Evolutionary conservation across 2,888 invertebrate species (phyloP).

Genomic region (Agonum fuliginosum): DNA sequence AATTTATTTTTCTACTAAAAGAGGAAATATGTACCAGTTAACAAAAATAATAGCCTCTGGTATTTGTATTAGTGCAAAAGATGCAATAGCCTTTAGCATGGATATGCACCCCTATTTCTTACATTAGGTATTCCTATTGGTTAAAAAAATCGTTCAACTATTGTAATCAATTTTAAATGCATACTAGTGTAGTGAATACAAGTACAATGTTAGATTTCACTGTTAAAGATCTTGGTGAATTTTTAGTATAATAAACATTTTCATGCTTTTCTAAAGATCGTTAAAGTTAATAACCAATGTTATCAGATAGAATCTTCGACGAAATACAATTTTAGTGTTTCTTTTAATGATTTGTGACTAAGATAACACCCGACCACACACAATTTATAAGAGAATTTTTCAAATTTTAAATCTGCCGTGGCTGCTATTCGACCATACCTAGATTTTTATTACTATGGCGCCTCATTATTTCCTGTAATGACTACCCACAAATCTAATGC

Average conservation of each 20-base stretch:
- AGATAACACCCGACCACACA: conserved; percentile 50
- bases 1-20: no score
- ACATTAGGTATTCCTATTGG: no score
- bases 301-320: conserved; percentile 52
- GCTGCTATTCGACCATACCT: neutral
- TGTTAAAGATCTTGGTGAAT: no score
- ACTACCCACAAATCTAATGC: conserved; percentile 6
- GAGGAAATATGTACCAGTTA: no score
- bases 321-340: conserved; percentile 52
- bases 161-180: no score
- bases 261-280: conserved; percentile 55
- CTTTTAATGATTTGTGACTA: conserved; percentile 47
- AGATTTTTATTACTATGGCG: conserved; percentile 38
- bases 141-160: no score
- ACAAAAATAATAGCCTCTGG: no score
- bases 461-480: conserved; percentile 39
- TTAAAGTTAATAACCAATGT: conserved; percentile 56
- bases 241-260: conserved; percentile 38
- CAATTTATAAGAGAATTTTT: conserved; percentile 47
- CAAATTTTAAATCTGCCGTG: conserved; percentile 36
- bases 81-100: no score
- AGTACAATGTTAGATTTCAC: no score
- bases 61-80: no score
- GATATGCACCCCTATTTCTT: no score
- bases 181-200: neutral